Percentiles rank a stretch among this genome's conserved stretches.
These are phyloP conservation scores for Diplogasteroides magnus DNA, from an alignment of 1,140 invertebrate genomes.

Conservation along the genomic window DNA sequence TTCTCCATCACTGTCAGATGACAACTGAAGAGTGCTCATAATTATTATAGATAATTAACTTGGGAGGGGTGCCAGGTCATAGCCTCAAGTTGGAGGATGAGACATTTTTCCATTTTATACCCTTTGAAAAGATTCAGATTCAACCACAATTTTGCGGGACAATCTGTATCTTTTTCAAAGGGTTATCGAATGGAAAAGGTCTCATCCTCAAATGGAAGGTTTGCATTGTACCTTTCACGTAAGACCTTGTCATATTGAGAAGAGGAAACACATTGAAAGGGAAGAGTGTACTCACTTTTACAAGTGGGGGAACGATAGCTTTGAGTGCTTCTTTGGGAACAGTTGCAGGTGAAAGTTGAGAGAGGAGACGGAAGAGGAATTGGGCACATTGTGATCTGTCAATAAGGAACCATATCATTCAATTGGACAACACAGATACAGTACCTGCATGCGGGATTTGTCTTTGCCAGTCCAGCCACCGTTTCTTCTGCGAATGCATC, in stretches of 20 bases:
- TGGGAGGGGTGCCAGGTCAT: too few relatives aligned
- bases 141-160: too few relatives aligned
- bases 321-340: not conserved
- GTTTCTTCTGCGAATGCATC: not conserved
- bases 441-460: constrained; percentile 13
- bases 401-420: not conserved
- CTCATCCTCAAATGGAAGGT: too few relatives aligned
- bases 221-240: too few relatives aligned
- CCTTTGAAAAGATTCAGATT: too few relatives aligned
- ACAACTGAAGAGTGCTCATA: not conserved
- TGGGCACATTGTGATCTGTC: constrained; percentile 12
- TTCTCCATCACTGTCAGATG: not conserved
- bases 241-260: too few relatives aligned
- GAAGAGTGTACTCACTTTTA: too few relatives aligned
- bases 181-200: too few relatives aligned
- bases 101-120: too few relatives aligned
- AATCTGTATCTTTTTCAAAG: too few relatives aligned
- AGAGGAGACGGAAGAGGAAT: constrained; percentile 16
- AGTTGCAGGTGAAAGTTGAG: not conserved
- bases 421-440: not conserved
- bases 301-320: not conserved
- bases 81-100: too few relatives aligned
- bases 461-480: constrained; percentile 4
- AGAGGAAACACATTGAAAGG: too few relatives aligned
- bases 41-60: not conserved